Evolutionary conservation across 2,113 vertebrate genomes (phyloP).

Genomic region (Erinaceus europaeus): DNA sequence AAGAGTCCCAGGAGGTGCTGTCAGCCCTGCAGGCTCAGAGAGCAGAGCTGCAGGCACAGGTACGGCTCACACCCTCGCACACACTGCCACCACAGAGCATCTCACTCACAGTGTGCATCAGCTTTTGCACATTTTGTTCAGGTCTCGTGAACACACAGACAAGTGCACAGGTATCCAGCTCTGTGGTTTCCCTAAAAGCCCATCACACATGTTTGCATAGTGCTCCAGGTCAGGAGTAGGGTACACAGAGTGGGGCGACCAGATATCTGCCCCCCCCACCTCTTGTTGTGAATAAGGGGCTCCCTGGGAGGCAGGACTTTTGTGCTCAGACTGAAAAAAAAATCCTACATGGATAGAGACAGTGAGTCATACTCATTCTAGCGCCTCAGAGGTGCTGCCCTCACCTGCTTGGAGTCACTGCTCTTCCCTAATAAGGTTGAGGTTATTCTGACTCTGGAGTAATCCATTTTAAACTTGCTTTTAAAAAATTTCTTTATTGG

Average conservation of each 20-base stretch:
- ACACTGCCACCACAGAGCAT: background rate
- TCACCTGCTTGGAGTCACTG: rapidly evolving
- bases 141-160: background rate
- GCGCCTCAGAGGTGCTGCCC: rapidly evolving
- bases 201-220: no score
- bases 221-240: no score
- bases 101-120: background rate
- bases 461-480: background rate
- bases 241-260: background rate
- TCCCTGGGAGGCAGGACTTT: background rate
- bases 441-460: background rate
- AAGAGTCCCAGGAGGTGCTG: conserved; percentile 90
- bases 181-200: background rate
- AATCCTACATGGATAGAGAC: background rate
- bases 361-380: background rate
- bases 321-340: background rate
- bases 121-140: background rate
- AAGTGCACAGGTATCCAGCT: background rate
- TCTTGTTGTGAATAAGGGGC: background rate
- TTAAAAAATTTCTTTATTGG: no score
- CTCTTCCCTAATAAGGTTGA: background rate
- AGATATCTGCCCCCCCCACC: background rate
- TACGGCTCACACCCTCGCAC: conserved; percentile 38
- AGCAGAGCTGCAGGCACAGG: conserved; percentile 90
- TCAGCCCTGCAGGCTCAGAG: conserved; percentile 91